Conservation (phyloP, 2,113 vertebrate species). For the Baryphthengus martii region DNA sequence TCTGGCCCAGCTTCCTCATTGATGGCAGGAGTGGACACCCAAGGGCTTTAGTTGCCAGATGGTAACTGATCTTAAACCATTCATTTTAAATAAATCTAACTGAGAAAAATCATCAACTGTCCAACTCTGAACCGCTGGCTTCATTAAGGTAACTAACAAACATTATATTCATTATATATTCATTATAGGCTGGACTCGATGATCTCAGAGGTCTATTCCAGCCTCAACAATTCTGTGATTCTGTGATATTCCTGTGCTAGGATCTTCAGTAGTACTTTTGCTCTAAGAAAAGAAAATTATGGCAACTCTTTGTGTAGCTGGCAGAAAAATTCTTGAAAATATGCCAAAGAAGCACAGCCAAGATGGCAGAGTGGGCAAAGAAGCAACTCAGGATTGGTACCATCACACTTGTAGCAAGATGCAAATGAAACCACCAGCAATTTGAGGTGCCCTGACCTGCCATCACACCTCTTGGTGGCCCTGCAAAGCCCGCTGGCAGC, state of each 20-base stretch:
- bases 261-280: not conserved
- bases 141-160: not conserved
- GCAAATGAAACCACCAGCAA: not conserved
- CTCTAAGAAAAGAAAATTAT: not conserved
- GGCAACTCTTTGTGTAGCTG: not conserved
- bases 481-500: not conserved
- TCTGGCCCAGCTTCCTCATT: not conserved
- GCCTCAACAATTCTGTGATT: too few species aligned
- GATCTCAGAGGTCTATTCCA: too few species aligned
- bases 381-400: not conserved
- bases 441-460: not conserved
- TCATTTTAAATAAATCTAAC: not conserved
- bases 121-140: not conserved
- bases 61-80: not conserved
- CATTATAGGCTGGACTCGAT: too few species aligned
- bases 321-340: not conserved
- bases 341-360: not conserved
- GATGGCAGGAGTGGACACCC: not conserved
- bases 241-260: not conserved
- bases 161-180: too few species aligned
- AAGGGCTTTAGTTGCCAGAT: not conserved
- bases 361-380: not conserved
- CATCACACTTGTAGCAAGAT: not conserved
- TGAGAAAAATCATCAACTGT: not conserved
- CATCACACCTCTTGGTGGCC: not conserved